Percentiles rank a stretch among this genome's conserved stretches.
These are phyloP conservation scores for Rhyacophila brunnea DNA, from an alignment of 1,140 invertebrate species.

Conservation along the genomic window DNA sequence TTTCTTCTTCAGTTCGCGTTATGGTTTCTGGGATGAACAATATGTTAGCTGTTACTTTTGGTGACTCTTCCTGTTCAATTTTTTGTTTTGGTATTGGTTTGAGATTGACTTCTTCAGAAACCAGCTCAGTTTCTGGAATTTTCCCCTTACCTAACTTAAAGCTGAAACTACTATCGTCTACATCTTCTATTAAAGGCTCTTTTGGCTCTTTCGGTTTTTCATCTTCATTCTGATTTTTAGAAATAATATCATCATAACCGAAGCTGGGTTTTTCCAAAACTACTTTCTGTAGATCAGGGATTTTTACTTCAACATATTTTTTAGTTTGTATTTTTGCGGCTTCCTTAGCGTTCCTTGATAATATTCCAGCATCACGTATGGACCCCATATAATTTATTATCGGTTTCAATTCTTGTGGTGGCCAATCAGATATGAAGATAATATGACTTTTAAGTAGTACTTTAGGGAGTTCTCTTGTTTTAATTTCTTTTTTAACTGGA, in stretches of 20 bases:
- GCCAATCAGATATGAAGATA: constrained; percentile 58
- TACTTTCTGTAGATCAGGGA: constrained; percentile 51
- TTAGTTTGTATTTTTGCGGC: constrained; percentile 62
- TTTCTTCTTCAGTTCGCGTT: constrained; percentile 40
- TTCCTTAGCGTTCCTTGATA: constrained; percentile 68
- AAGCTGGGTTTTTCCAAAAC: constrained; percentile 50
- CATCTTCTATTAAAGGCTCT: constrained; percentile 23
- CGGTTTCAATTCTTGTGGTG: constrained; percentile 55
- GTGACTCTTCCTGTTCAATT: constrained; percentile 3
- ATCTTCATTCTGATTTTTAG: constrained; percentile 27
- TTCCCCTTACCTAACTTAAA: constrained; percentile 47
- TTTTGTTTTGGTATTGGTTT: constrained; percentile 22
- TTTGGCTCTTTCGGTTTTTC: constrained; percentile 29
- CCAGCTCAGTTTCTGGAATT: constrained; percentile 42
- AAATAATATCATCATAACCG: constrained; percentile 45
- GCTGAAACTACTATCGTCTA: constrained; percentile 33
- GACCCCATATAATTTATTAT: constrained; percentile 54
- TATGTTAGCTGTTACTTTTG: not conserved
- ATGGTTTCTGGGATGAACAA: no score
- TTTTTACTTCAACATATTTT: constrained; percentile 41
- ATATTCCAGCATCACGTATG: constrained; percentile 60
- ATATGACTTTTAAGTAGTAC: constrained; percentile 66
- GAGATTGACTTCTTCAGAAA: constrained; percentile 19
- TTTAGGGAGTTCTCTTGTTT: constrained; percentile 59
- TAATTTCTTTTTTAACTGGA: constrained; percentile 52